Percentiles rank a stretch among this genome's conserved stretches.
Conservation (phyloP, 2,797 vertebrate species). For the Manis pentadactyla region DNA sequence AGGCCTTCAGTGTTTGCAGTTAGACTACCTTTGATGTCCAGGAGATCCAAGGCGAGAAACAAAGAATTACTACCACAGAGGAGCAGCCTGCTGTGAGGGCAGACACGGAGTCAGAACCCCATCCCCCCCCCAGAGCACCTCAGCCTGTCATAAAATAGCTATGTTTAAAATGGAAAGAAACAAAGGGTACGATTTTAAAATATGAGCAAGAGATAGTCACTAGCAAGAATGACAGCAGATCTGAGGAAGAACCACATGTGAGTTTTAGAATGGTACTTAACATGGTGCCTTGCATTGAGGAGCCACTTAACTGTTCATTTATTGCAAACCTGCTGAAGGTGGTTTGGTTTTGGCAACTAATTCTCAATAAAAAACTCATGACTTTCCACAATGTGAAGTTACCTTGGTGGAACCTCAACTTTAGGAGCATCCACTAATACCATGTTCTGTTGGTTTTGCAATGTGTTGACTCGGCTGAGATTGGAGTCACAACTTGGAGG, state of each 20-base stretch:
- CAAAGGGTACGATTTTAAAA: neutral
- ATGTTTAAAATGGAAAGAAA: neutral
- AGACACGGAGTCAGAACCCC: neutral
- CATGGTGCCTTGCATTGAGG: neutral
- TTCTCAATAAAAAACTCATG: neutral
- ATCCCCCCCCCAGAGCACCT: neutral
- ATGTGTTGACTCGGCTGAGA: neutral
- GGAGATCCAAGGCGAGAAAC: neutral
- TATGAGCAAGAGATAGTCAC: neutral
- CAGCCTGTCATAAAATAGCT: neutral
- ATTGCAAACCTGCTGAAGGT: neutral
- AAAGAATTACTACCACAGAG: neutral
- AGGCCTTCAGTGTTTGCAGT: neutral
- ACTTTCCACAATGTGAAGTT: neutral
- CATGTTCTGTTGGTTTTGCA: neutral
- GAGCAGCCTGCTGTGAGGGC: neutral
- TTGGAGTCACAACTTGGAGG: neutral
- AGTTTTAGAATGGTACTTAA: neutral
- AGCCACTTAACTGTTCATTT: neutral
- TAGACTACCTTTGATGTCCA: neutral
- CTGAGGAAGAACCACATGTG: neutral
- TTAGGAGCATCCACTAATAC: neutral
- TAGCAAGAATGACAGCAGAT: neutral
- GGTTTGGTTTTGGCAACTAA: neutral
- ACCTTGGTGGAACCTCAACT: neutral